These are phyloP conservation scores for Leptinotarsa peninsularis DNA, from an alignment of 2,888 invertebrate species.

Conservation along the genomic window DNA sequence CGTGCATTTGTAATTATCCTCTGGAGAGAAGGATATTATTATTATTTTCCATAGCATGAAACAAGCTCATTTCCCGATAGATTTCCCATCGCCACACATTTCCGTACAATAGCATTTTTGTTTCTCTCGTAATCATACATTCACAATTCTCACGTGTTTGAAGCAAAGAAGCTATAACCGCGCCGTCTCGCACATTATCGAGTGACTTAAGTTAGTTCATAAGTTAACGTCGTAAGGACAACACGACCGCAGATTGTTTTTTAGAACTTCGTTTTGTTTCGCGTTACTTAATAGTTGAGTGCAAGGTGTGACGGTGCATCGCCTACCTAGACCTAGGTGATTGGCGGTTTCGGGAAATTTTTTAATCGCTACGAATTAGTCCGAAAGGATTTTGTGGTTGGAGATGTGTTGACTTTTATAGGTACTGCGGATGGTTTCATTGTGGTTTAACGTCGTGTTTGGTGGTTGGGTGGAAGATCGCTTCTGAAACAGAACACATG, in stretches of 20 bases:
- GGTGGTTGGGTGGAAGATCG: not conserved
- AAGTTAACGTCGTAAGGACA: slow-evolving; percentile 38
- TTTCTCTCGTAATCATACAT: slow-evolving; percentile 13
- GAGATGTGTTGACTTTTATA: not conserved
- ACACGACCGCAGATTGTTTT: slow-evolving; percentile 33
- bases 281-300: slow-evolving; percentile 22
- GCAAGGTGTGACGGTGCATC: slow-evolving; percentile 23
- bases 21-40: too few species aligned
- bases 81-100: not conserved
- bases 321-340: not conserved
- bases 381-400: slow-evolving; percentile 6
- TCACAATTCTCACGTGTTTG: slow-evolving; percentile 25
- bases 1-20: too few species aligned
- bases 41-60: too few species aligned
- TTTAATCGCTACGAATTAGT: too few species aligned
- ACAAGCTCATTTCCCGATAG: not conserved
- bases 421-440: slow-evolving; percentile 7
- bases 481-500: too few species aligned
- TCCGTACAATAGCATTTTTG: slow-evolving; percentile 12
- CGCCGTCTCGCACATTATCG: slow-evolving; percentile 14
- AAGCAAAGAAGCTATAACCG: slow-evolving; percentile 10
- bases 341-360: slow-evolving; percentile 3
- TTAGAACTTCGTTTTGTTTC: slow-evolving; percentile 24
- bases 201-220: slow-evolving; percentile 40
- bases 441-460: not conserved